Conservation (phyloP, 2,797 vertebrate species). For the Spinibarbus caldwelli region DNA sequence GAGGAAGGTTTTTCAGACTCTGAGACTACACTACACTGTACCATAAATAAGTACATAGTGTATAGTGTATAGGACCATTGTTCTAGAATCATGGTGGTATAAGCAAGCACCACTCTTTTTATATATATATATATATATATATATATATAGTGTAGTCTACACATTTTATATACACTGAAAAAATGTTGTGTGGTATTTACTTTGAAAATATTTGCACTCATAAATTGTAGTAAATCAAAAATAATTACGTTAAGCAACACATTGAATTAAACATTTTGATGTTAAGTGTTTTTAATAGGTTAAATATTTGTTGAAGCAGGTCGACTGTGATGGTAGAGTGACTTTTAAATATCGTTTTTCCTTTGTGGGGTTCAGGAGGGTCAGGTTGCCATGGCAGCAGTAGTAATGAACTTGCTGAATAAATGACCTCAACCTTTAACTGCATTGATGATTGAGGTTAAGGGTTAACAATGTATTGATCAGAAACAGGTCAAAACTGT, state of each 20-base stretch:
- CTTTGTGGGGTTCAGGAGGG: constrained; percentile 12
- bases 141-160: not conserved
- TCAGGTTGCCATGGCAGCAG: not conserved
- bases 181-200: no score
- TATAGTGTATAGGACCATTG: not conserved
- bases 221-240: no score
- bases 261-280: no score
- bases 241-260: no score
- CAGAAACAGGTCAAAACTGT: constrained; percentile 3
- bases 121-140: no score
- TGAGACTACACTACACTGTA: not conserved
- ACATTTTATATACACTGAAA: no score
- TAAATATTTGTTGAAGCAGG: not conserved
- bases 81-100: not conserved
- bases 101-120: not conserved
- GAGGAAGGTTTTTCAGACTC: not conserved
- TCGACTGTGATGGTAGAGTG: not conserved
- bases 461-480: constrained; percentile 52
- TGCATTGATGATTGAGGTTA: constrained; percentile 43
- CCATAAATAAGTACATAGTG: no score
- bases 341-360: not conserved
- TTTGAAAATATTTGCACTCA: no score
- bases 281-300: not conserved
- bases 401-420: constrained; percentile 48
- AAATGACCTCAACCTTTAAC: constrained; percentile 20